Percentiles rank a stretch among this genome's conserved stretches.
These are phyloP conservation scores for Emberiza fucata DNA, from an alignment of 2,113 vertebrate genomes.

Conservation along the genomic window DNA sequence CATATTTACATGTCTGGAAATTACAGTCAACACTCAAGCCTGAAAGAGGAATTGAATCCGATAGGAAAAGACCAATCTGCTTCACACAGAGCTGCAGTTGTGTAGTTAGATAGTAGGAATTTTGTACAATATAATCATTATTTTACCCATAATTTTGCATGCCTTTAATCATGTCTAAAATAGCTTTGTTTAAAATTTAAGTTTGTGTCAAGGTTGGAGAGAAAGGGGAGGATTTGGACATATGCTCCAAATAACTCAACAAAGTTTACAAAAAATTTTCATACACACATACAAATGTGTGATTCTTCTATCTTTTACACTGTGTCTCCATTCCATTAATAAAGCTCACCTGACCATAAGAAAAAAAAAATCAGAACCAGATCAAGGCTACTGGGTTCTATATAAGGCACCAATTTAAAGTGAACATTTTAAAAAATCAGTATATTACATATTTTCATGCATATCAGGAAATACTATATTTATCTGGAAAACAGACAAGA, in stretches of 20 bases:
- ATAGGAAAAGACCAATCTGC: background rate
- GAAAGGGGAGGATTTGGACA: background rate
- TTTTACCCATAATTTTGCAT: background rate
- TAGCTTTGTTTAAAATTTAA: background rate
- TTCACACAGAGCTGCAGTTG: background rate
- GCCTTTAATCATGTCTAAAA: background rate
- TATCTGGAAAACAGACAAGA: background rate
- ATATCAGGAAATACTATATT: background rate
- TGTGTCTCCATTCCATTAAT: background rate
- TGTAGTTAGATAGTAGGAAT: background rate
- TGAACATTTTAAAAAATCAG: accelerated
- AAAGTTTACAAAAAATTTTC: background rate
- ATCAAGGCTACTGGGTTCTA: background rate
- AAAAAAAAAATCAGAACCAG: background rate
- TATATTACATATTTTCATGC: background rate
- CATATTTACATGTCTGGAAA: background rate
- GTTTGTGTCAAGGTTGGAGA: background rate
- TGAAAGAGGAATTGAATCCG: background rate
- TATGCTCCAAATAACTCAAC: background rate
- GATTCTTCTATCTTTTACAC: background rate
- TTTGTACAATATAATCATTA: background rate
- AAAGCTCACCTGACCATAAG: background rate
- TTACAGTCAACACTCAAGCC: background rate
- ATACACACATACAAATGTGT: accelerated
- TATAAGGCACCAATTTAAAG: background rate